Conservation (phyloP, 2,797 vertebrate genomes). For the Perodicticus potto region DNA sequence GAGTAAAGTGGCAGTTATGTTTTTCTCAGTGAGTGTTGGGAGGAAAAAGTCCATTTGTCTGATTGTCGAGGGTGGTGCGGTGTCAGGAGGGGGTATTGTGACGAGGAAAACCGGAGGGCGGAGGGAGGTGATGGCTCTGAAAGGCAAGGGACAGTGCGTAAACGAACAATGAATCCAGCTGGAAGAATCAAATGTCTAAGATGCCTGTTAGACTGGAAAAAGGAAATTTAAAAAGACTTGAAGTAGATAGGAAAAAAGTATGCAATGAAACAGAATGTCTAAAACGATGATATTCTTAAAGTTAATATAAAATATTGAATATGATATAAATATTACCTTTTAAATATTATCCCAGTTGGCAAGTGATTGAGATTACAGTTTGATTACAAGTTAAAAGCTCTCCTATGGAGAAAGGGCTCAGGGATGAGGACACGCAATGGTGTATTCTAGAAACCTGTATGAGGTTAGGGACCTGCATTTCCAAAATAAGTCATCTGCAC, state of each 20-base stretch:
- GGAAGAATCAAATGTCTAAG: not conserved
- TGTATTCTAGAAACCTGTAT: not conserved
- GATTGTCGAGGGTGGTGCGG: not conserved
- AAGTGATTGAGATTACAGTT: not conserved
- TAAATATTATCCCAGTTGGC: not conserved
- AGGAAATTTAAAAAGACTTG: not conserved
- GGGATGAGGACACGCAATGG: fast-evolving
- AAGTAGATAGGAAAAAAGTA: not conserved
- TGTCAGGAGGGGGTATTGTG: not conserved
- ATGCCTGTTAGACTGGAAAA: not conserved
- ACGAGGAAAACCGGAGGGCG: not conserved
- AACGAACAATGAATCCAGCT: not conserved
- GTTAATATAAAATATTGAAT: not conserved
- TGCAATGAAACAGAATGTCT: not conserved
- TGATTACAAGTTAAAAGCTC: not conserved
- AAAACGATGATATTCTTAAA: not conserved
- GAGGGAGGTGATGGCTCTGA: not conserved
- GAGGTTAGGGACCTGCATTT: not conserved
- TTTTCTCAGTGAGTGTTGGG: not conserved
- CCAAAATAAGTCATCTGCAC: not conserved
- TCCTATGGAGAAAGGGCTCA: not conserved
- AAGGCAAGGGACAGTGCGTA: not conserved
- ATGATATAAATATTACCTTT: not conserved
- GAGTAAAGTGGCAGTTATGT: not conserved
- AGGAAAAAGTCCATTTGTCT: not conserved